Base-by-base conservation (phyloP, 1,140 invertebrate genomes). In the Piezodorus guildinii region DNA sequence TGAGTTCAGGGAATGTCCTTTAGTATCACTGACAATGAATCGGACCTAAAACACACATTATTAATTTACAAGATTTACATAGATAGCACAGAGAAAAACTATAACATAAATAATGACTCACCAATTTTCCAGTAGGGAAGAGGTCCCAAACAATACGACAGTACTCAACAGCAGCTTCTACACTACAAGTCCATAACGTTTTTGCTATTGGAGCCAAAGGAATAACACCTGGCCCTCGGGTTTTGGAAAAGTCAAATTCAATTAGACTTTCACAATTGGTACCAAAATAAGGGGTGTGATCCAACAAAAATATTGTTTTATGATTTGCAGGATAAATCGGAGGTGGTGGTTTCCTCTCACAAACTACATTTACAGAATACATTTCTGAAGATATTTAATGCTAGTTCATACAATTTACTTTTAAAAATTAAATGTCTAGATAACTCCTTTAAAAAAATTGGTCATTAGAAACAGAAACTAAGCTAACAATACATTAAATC, bases 121-220 rank as follows among this genome's bases (percentile, higher is more conserved):
- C 89, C 75, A 94, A 77, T 82, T 93, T 92, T 65, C 85, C 86
- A 45, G 81, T 77, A 0, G 93, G 91, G 79, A 94, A 96, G 25
- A 97, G 79, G 77, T 98, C 95, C 90, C 92, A 97, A 9, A 96
- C 91, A 68, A 97, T 94, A 23, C 94, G 80, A 71, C 92, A 94
- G 72, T 96, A 98, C 77, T 98, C 95, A 59, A 96, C 81, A 3
- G 92, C 86, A 5, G 91, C 87, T 79, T 98, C 95, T 1, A 96
- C 88, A 70, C 87, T 88, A 70, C 88, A 94, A 1, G 94, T 97
- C 94, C 94, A 98, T 54, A 97, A 71, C 10, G 91, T 90, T 76
- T 98, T 97, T 49, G 80, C 84, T 64, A 95, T 85, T 0, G 90
- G 87, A 8, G 85, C 79, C 15, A 88, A 74, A 16, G 86, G 86